Percentiles rank a stretch among this genome's conserved stretches.
Evolutionary conservation across 1,140 invertebrate genomes (phyloP).

Genomic region (Globodera ellingtonae): DNA sequence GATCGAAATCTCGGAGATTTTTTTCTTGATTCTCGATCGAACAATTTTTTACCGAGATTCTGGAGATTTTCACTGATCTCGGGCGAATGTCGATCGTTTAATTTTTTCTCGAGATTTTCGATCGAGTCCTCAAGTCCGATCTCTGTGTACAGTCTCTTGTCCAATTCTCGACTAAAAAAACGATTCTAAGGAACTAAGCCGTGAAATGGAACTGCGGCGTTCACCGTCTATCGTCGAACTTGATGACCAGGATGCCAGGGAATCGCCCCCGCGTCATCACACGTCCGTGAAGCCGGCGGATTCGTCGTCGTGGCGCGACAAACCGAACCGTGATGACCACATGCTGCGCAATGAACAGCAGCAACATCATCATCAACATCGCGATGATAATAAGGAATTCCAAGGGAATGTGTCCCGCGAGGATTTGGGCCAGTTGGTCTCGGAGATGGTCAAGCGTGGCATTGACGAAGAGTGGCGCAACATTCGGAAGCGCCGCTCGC

Average conservation of each 20-base stretch:
- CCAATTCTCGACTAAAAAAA: no score
- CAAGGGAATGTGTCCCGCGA: background rate
- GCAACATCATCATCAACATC: no score
- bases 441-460: background rate
- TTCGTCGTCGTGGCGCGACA: background rate
- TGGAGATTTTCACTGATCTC: no score
- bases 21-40: no score
- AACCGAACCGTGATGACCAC: no score
- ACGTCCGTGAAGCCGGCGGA: background rate
- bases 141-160: no score
- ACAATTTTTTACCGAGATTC: no score
- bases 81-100: no score
- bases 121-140: no score
- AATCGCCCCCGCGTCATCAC: background rate
- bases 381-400: no score
- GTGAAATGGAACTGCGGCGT: background rate
- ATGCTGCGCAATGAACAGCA: background rate
- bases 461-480: background rate
- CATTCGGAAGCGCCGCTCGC: background rate
- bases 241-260: background rate
- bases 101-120: no score
- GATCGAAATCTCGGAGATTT: no score
- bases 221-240: background rate
- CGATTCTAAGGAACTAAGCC: background rate
- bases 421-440: background rate